These are phyloP conservation scores for Psittacula echo DNA, from an alignment of 2,797 vertebrate genomes.

Conservation along the genomic window DNA sequence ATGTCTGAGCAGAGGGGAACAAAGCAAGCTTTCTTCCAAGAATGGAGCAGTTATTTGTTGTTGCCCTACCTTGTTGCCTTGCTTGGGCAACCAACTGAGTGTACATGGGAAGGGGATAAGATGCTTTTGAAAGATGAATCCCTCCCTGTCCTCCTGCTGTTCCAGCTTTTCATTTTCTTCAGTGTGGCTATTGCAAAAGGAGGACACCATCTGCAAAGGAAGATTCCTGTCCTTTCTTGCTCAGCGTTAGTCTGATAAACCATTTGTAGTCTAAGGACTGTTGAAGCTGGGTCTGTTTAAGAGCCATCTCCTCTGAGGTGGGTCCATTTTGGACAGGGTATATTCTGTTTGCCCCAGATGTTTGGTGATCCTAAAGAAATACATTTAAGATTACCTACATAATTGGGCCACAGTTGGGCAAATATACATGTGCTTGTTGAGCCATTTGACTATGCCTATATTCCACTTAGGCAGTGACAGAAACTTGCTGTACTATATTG, in stretches of 20 bases:
- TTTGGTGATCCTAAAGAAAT: not conserved
- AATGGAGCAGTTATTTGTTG: not conserved
- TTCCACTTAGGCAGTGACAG: not conserved
- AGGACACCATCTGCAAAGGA: not conserved
- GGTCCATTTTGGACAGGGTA: not conserved
- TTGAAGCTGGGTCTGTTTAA: not conserved
- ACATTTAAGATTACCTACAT: not conserved
- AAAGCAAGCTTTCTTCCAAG: not conserved
- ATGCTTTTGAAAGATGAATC: not conserved
- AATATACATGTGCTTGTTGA: not conserved
- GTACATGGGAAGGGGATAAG: not conserved
- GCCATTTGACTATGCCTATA: not conserved
- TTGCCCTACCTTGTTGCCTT: not conserved
- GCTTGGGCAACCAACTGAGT: not conserved
- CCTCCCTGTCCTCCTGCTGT: not conserved
- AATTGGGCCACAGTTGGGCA: rapidly evolving
- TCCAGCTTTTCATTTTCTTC: not conserved
- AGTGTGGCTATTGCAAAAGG: not conserved
- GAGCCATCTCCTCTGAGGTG: not conserved
- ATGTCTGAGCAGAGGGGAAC: not conserved
- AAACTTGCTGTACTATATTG: not conserved
- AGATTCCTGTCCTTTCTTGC: not conserved
- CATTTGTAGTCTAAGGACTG: not conserved
- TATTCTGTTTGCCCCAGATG: not conserved
- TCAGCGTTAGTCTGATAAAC: rapidly evolving